Base-by-base conservation (phyloP, 1,140 invertebrate species). In the Aphelinus certus region DNA sequence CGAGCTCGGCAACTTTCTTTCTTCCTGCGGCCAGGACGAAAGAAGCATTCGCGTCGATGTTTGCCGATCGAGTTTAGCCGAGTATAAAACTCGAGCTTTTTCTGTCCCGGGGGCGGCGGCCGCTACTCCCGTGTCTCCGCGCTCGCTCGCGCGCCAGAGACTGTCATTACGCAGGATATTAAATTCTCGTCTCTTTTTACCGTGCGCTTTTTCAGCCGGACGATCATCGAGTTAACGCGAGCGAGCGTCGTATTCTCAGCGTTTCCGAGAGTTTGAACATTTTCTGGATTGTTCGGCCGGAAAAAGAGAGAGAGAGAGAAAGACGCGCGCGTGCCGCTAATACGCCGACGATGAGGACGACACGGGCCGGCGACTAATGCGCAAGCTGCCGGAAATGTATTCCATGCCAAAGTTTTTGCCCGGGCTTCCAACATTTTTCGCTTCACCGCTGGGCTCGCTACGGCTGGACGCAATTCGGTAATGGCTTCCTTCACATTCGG, bases 151-250 rank as follows among this genome's bases (percentile, higher is more conserved):
- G 1, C 7, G 1, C 42, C 66, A 3, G 48, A 26, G 49, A 55
- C 56, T 67, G 64, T 74, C 71, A 73, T 73, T 68, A 74, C 72
- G 58, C 58, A 4, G 65, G 49, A 68, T 68, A 74, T 74, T 67
- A 68, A 74, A 74, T 74, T 74, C 65, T 68, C 65, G 42, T 67
- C 58, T 49, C 57, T 46, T 55, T 71, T 47, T 61, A 26, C 26
- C 26, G 10, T 3, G 10, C 56, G 9, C 42, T 61, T 61, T 45
- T 61, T 61, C 42, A 6, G 5, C 1, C n/a, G 63, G 64, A 26
- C 56, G 64, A 65, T 55, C 56, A 55, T 63, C 72, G 64, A 55
- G 51, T 58, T 68, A 62, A 56, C 49, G 64, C 47, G 62, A 7
- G 26, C 26, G 26, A 26, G 1, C 2, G 2, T 51, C 49, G 47